Base-by-base conservation (phyloP, 1,140 invertebrate genomes). In the Sitophilus oryzae region DNA sequence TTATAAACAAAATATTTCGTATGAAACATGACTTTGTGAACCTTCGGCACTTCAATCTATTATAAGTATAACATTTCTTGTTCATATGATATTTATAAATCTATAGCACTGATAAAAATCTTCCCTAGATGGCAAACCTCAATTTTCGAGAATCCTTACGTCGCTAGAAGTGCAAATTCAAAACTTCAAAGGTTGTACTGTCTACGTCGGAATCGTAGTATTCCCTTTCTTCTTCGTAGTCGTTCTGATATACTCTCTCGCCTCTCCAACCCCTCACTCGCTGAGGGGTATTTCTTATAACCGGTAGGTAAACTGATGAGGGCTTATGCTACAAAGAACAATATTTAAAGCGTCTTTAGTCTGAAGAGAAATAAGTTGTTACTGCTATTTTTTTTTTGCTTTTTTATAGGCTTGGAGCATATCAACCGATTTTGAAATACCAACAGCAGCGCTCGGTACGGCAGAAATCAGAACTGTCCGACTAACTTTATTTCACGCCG, bases 181-280 rank as follows among this genome's bases (percentile, higher is more conserved):
- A 51, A 38, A 67, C 61, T 51, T 67, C 62, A 46, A 67, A 67
- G 19, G 62, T 56, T n/a, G 60, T 56, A 48, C 50, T 59, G 36
- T 66, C 66, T 14, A 59, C 49, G 36, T 66, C 62, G 9, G 64
- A 66, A 16, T 60, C 63, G 35, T 53, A 58, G 35, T 53, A 58
- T 35, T 66, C 64, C 11, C 62, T 61, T 20, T 62, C 64, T 25
- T 62, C 58, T 22, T 59, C 56, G 16, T 57, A 54, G 40, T 50
- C 47, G 21, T 42, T 11, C 18, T 52, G 40, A 42, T 46, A 41
- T 11, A 42, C n/a, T 44, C 52, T 49, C 16, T 47, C 48, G 41
- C 41, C 47, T 35, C 46, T 42, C 25, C 46, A 5, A 4, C 23
- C 10, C 21, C 36, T 35, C 15, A 15, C 21, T 11, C 20, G 14